Base-by-base conservation (phyloP, 1,140 invertebrate genomes). In the Andrena cerasifolii region DNA sequence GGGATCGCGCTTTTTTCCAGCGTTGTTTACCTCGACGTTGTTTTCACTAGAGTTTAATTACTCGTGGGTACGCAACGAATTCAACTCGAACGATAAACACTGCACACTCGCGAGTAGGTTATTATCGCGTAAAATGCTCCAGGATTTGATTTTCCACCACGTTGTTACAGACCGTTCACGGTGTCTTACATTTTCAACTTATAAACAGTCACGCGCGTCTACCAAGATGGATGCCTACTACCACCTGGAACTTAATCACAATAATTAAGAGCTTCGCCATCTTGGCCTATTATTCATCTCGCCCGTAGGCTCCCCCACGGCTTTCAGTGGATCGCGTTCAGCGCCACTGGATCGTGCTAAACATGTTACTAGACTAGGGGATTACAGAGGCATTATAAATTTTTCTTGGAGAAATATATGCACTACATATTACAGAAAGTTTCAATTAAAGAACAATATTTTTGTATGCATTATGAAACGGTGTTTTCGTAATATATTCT, bases 231-330 rank as follows among this genome's bases (percentile, higher is more conserved):
- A 77, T 77, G 66, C 33, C 36, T 33, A 28, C 67, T 71, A 71
- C 67, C 67, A 61, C 75, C 56, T 77, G 75, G 40, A 71, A 71
- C 47, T 77, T 77, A 77, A 77, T 77, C 75, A 77, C 75, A 45
- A 66, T 77, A 77, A 77, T 77, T 77, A 77, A 77, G 75, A 56
- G 68, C 66, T 61, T 77, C 62, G 75, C 70, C 43, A 78, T 78
- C 83, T 79, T 63, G 51, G 45, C 31, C 70, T 73, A 65, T 73
- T 70, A 76, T 67, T 78, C 70, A 78, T 65, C 51, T 58, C 51
- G 45, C 47, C 36, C 76, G 16, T n/a, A 12, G 4, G 36, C 24
- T 54, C 26, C 51, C 74, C 45, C 75, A 61, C 61, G 31, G 33
- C 58, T 59, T 56, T 53, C 47, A 33, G 26, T 62, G n/a, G 16